Evolutionary conservation across 2,113 vertebrate genomes (phyloP), one percentile per base, ranked within the genome.

Genomic region (Xenopus borealis): DNA sequence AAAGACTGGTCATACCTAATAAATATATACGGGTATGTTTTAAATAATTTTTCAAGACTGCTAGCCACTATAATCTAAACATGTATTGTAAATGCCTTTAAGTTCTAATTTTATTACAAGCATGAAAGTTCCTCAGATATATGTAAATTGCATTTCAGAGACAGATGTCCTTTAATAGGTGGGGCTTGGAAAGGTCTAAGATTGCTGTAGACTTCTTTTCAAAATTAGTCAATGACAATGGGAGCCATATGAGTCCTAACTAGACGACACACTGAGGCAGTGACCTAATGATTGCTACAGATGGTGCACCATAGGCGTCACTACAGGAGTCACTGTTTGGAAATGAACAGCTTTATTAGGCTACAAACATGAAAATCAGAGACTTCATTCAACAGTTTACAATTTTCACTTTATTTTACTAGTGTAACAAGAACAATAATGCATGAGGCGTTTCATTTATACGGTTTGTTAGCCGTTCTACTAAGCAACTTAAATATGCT

Each of bases 251-350:
- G 73, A 76, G 66, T 62, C 20, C 66, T 44, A 66, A 69, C 66
- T 66, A 69, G 73, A 66, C 58, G 69, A 69, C 66, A 52, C 7
- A 64, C 73, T 57, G 58, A 69, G 73, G 58, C 66, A 44, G 46
- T 69, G 73, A 69, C 73, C 69, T 76, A 76, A 76, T 76, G 73
- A 76, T 76, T 66, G 52, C 58, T 69, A 62, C 73, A 76, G 73
- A 76, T 76, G 73, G 73, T 62, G 73, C 73, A 55, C 73, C 66
- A 63, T 76, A 64, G 73, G 73, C 27, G 53, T 55, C 73, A 52
- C 73, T 61, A 53, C 73, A 68, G 66, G 73, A 69, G 58, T 45
- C 73, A 52, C 73, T 55, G 73, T 76, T 76, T 76, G 73, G 66
- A 76, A 69, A 76, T 76, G 57, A 76, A 69, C 59, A 63, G 62